Conservation (phyloP, 1,140 invertebrate genomes). For the Diuraphis noxia region DNA sequence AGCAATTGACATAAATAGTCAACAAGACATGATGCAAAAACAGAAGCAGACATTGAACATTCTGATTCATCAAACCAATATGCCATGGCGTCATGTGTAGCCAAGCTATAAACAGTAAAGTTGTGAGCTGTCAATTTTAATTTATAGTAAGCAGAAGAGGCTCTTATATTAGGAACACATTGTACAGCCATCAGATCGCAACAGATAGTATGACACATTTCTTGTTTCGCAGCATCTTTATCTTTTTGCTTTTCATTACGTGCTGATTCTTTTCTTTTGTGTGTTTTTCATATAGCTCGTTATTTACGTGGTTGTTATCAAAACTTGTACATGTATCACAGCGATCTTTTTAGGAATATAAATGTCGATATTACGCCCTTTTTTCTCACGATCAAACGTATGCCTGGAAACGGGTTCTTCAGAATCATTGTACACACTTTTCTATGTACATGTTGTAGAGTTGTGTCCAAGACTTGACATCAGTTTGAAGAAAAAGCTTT, state of each 20-base stretch:
- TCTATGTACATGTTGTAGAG: neutral
- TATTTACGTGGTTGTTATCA: neutral
- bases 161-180: neutral
- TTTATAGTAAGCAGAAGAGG: neutral
- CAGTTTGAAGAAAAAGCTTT: conserved; percentile 11
- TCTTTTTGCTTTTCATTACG: conserved; percentile 6
- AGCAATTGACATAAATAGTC: neutral
- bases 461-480: conserved; percentile 13
- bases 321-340: conserved; percentile 15
- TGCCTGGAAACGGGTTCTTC: neutral
- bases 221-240: neutral
- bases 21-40: neutral
- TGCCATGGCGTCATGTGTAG: conserved; percentile 19
- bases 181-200: neutral
- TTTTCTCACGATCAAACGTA: neutral
- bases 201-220: neutral
- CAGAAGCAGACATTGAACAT: neutral
- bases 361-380: neutral
- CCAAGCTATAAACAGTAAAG: neutral
- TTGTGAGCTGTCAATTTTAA: conserved; percentile 22
- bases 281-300: neutral
- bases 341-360: conserved; percentile 8
- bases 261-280: neutral
- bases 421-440: neutral
- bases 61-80: neutral